phyloP scores from a whole-genome alignment of 2,797 vertebrate genomes.

The Macrochelys suwanniensis region DNA sequence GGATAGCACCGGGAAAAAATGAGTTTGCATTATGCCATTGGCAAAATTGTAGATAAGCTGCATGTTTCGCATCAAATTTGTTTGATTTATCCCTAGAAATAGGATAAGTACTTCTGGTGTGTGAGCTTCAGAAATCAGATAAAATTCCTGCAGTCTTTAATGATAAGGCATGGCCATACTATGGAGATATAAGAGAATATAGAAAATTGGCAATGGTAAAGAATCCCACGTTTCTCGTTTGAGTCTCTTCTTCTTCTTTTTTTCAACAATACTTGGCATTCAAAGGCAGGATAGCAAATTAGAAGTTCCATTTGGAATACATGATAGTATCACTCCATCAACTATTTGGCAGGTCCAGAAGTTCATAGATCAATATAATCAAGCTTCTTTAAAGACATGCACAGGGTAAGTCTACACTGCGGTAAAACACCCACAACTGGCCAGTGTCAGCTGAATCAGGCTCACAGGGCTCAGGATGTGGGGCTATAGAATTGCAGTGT shows the following conservation, averaged over 20 bases:
- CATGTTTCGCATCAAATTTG: background rate
- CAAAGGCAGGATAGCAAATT: background rate
- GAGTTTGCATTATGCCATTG: background rate
- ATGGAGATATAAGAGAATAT: background rate
- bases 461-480: background rate
- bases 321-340: background rate
- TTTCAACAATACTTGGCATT: fast-evolving
- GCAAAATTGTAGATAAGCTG: conserved; percentile 11
- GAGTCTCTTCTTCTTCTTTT: background rate
- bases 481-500: background rate
- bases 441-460: background rate
- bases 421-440: background rate
- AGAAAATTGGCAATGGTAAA: background rate
- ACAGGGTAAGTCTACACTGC: background rate
- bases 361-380: background rate
- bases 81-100: background rate
- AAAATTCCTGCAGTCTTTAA: background rate
- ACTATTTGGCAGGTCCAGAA: background rate
- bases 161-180: background rate
- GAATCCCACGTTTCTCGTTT: background rate
- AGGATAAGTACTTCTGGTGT: background rate
- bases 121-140: background rate
- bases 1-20: background rate
- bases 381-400: background rate
- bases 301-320: background rate